Conservation (phyloP, 1,140 invertebrate genomes). For the Lanistes nyassanus region DNA sequence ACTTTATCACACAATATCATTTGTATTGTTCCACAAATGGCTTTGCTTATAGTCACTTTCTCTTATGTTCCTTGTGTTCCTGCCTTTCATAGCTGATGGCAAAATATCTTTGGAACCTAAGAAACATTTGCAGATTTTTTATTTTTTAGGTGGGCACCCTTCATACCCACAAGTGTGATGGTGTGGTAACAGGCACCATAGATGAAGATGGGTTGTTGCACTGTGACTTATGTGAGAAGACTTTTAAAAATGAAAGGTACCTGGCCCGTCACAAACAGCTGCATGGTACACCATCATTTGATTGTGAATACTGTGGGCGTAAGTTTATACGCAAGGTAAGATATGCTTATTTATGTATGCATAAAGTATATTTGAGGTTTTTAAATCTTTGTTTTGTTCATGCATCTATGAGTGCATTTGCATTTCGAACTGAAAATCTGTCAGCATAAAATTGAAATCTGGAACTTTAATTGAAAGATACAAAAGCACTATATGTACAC, state of each 20-base stretch:
- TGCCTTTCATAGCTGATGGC: too few species aligned
- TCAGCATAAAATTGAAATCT: background rate
- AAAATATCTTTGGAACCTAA: too few species aligned
- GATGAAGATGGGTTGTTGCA: conserved; percentile 33
- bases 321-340: conserved; percentile 32
- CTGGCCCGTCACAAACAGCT: conserved; percentile 46
- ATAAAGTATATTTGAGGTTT: background rate
- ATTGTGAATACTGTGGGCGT: conserved; percentile 52
- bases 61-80: too few species aligned
- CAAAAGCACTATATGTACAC: background rate
- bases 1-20: too few species aligned
- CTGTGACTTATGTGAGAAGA: conserved; percentile 51
- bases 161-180: conserved; percentile 55
- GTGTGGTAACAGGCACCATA: background rate
- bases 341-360: background rate
- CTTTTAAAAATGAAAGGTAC: conserved; percentile 42
- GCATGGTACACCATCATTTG: conserved; percentile 42
- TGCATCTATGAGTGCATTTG: background rate
- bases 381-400: background rate
- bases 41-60: too few species aligned
- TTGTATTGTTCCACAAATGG: too few species aligned
- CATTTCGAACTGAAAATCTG: background rate
- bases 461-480: background rate
- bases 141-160: conserved; percentile 45
- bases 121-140: background rate